Conservation (phyloP, 2,113 vertebrate genomes). For the Spea multiplicata region DNA sequence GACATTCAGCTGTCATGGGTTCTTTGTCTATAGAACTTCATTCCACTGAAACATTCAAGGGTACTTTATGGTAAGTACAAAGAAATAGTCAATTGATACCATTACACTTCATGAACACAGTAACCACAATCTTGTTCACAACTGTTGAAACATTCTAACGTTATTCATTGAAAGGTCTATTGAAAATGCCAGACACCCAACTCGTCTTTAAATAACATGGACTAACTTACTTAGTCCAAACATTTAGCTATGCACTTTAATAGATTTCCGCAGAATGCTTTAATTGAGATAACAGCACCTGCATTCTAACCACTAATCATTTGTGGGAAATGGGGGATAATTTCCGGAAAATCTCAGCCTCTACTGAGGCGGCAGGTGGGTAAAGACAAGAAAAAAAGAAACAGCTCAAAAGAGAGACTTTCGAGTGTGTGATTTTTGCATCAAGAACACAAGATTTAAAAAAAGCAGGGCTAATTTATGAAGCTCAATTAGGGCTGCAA, state of each 20-base stretch:
- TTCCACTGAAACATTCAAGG: conserved; percentile 62
- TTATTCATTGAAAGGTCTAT: conserved; percentile 61
- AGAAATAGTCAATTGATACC: conserved; percentile 66
- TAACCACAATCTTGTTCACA: conserved; percentile 52
- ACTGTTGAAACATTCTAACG: conserved; percentile 61
- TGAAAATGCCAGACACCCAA: conserved; percentile 56
- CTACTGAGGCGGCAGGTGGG: conserved; percentile 43
- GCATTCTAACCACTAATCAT: conserved; percentile 62
- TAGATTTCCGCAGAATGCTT: conserved; percentile 56
- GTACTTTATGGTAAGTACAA: conserved; percentile 62
- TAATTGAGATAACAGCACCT: conserved; percentile 62
- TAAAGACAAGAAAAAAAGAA: not conserved
- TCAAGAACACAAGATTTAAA: too few species aligned
- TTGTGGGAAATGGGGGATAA: conserved; percentile 54
- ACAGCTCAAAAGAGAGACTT: conserved; percentile 10
- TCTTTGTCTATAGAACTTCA: conserved; percentile 60
- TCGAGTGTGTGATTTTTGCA: too few species aligned
- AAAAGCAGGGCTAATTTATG: too few species aligned
- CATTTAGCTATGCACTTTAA: conserved; percentile 60
- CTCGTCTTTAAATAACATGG: conserved; percentile 51
- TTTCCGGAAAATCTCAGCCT: conserved; percentile 59
- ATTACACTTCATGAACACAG: conserved; percentile 60
- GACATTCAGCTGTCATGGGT: conserved; percentile 64
- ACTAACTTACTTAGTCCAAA: conserved; percentile 62
- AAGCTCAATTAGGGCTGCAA: too few species aligned